Evolutionary conservation across 2,113 vertebrate species (phyloP).

Genomic region (Pedetes capensis): DNA sequence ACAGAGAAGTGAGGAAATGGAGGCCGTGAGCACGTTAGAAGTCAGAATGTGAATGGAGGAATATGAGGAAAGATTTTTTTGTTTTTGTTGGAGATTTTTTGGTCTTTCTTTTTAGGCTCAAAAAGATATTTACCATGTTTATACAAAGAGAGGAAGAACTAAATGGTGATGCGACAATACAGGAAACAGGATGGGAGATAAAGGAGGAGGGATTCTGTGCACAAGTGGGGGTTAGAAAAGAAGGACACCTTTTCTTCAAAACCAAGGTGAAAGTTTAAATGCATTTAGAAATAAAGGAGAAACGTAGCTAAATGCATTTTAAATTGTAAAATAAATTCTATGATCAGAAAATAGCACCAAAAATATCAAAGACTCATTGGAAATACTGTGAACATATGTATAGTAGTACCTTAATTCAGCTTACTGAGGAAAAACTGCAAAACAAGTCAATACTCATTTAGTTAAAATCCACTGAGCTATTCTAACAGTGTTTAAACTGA

Average conservation of each 20-base stretch:
- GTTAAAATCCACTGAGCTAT: background rate
- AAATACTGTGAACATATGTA: conserved; percentile 17
- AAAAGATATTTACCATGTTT: background rate
- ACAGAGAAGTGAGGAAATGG: background rate
- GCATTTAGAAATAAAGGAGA: background rate
- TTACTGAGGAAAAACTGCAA: background rate
- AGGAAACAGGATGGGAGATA: background rate
- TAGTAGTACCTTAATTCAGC: background rate
- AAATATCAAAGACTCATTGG: conserved; percentile 10
- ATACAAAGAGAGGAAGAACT: background rate
- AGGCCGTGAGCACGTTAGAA: background rate
- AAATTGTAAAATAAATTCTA: conserved; percentile 39
- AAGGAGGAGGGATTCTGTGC: background rate
- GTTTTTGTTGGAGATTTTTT: background rate
- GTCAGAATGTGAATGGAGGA: background rate
- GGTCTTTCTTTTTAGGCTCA: background rate
- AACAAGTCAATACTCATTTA: background rate
- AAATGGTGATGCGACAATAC: background rate
- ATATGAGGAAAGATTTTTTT: background rate
- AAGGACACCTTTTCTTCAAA: background rate
- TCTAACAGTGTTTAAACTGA: conserved; percentile 7
- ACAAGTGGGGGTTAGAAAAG: background rate
- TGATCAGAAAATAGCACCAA: conserved; percentile 42
- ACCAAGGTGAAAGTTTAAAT: background rate
- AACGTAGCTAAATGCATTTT: background rate